Percentiles rank a stretch among this genome's conserved stretches.
Conservation (phyloP, 2,888 invertebrate species). For the Sturmia bella region DNA sequence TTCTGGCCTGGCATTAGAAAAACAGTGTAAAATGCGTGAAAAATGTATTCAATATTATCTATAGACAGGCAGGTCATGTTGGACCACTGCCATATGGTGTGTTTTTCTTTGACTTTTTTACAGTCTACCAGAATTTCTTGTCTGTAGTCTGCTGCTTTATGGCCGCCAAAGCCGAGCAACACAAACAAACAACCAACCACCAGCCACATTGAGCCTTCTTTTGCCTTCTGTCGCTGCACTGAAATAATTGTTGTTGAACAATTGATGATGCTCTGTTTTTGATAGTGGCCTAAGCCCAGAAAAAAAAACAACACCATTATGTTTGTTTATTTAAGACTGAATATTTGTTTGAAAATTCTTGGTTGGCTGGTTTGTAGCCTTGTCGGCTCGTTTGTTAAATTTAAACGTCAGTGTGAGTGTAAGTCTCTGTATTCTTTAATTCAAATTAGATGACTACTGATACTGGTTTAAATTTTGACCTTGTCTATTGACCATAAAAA, state of each 20-base stretch:
- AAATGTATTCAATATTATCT: conserved; percentile 69
- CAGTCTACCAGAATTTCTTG: conserved; percentile 15
- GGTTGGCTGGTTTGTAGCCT: conserved; percentile 29
- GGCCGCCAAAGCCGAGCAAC: conserved; percentile 24
- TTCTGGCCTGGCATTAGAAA: conserved; percentile 51
- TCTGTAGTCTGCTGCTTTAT: conserved; percentile 43
- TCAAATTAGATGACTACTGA: conserved; percentile 55
- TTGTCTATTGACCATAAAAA: conserved; percentile 66
- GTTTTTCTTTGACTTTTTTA: conserved; percentile 41
- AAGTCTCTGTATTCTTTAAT: not conserved
- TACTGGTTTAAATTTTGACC: conserved; percentile 63
- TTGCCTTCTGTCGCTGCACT: conserved; percentile 58
- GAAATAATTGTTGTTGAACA: conserved; percentile 60
- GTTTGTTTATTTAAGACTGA: conserved; percentile 46
- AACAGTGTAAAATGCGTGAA: conserved; percentile 67
- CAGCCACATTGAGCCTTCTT: conserved; percentile 22
- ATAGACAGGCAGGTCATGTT: conserved; percentile 71
- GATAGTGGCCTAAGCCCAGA: conserved; percentile 62
- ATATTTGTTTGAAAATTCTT: conserved; percentile 45
- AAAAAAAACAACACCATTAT: conserved; percentile 7
- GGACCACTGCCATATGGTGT: conserved; percentile 72
- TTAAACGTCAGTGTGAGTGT: not conserved
- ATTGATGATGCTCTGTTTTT: conserved; percentile 67
- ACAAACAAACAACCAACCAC: conserved; percentile 5
- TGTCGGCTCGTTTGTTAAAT: conserved; percentile 53